These are phyloP conservation scores for Dryobota labecula DNA, from an alignment of 2,888 invertebrate genomes.

Conservation along the genomic window DNA sequence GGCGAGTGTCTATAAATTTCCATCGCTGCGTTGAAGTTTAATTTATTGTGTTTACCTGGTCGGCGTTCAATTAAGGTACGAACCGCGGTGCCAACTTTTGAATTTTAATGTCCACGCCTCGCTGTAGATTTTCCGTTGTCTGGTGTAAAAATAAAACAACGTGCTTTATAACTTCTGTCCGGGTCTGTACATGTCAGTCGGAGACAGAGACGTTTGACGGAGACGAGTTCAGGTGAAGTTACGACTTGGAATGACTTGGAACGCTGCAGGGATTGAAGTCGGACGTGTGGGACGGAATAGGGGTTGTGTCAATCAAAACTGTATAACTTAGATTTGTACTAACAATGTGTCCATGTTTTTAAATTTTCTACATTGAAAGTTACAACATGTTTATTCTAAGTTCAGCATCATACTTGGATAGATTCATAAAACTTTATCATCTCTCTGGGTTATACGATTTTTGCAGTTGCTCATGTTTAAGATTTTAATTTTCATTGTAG, in stretches of 20 bases:
- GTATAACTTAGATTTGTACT: neutral
- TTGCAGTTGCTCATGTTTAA: too few relatives aligned
- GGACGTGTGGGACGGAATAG: neutral
- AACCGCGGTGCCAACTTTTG: conserved; percentile 61
- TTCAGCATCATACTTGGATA: too few relatives aligned
- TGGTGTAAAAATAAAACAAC: conserved; percentile 55
- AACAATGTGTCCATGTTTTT: neutral
- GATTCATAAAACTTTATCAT: neutral
- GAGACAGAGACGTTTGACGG: conserved; percentile 31
- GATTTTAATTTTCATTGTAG: too few relatives aligned
- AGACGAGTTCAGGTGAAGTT: conserved; percentile 25
- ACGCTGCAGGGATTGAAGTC: neutral
- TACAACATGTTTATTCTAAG: too few relatives aligned
- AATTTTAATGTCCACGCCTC: conserved; percentile 70
- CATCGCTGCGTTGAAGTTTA: conserved; percentile 46
- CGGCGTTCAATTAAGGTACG: conserved; percentile 61
- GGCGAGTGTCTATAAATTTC: conserved; percentile 49
- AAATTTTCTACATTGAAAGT: neutral
- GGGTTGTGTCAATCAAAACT: neutral
- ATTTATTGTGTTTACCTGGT: conserved; percentile 67
- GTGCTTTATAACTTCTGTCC: conserved; percentile 52
- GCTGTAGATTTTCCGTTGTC: conserved; percentile 43
- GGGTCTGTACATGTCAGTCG: conserved; percentile 34
- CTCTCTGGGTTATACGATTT: neutral
- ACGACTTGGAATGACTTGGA: conserved; percentile 13